A percentile compares a stretch with the other conserved stretches of the same genome.
Evolutionary conservation across 2,888 invertebrate species (phyloP).

Genomic region (Podotricha telesiphe): DNA sequence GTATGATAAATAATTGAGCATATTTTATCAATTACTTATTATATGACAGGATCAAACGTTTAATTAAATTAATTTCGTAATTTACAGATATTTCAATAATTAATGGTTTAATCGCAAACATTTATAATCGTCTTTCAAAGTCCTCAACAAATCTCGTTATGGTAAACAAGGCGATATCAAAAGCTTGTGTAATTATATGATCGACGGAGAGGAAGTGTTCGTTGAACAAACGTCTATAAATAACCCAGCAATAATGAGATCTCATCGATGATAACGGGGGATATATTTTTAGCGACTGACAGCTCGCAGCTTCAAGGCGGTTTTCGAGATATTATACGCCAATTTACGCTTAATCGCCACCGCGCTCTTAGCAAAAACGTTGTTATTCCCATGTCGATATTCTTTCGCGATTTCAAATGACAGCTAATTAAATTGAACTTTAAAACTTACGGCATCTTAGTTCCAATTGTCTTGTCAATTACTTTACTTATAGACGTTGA

Average conservation of each 20-base stretch:
- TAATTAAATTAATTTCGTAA: conserved; percentile 2
- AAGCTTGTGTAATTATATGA: conserved; percentile 33
- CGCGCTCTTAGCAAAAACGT: conserved; percentile 35
- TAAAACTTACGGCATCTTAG: conserved; percentile 13
- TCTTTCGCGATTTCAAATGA: conserved; percentile 26
- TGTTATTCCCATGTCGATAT: conserved; percentile 33
- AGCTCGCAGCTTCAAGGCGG: conserved; percentile 33
- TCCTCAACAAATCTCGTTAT: conserved; percentile 31
- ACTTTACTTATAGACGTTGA: conserved; percentile 16
- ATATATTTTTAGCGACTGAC: conserved; percentile 43
- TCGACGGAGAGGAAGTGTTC: conserved; percentile 36
- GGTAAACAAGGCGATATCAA: conserved; percentile 32
- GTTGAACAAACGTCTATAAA: conserved; percentile 43
- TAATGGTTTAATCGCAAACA: conserved; percentile 18
- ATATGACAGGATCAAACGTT: conserved; percentile 4
- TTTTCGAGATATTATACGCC: conserved; percentile 40
- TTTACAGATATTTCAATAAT: conserved; percentile 12
- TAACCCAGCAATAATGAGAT: conserved; percentile 43
- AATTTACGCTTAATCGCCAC: conserved; percentile 38
- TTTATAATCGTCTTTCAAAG: conserved; percentile 10
- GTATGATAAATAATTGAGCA: background rate
- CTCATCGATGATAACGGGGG: conserved; percentile 39
- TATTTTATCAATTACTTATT: conserved; percentile 11
- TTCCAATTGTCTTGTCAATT: conserved; percentile 26
- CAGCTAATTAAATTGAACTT: conserved; percentile 39